A percentile compares a stretch with the other conserved stretches of the same genome.
These are phyloP conservation scores for Clarias platycephalus DNA, from an alignment of 2,797 vertebrate species.

Conservation along the genomic window DNA sequence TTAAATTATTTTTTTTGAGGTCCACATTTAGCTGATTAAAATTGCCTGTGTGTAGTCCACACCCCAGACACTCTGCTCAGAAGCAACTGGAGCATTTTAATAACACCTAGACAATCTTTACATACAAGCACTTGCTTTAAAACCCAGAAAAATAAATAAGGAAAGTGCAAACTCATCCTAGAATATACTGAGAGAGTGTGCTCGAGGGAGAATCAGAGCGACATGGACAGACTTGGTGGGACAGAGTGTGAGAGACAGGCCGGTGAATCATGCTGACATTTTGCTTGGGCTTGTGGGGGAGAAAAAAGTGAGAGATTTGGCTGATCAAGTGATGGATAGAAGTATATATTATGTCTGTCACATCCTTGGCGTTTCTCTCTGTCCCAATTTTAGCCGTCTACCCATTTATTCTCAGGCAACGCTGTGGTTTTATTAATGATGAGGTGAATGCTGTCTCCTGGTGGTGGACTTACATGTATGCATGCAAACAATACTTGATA, in stretches of 20 bases:
- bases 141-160: not conserved
- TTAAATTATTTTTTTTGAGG: not conserved
- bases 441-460: constrained; percentile 49
- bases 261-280: constrained; percentile 23
- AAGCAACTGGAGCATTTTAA: no score
- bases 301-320: not conserved
- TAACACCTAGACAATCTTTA: not conserved
- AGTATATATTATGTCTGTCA: constrained; percentile 48
- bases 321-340: constrained; percentile 37
- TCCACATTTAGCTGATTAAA: not conserved
- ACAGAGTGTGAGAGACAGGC: constrained; percentile 22
- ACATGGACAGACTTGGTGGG: constrained; percentile 2
- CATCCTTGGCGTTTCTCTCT: constrained; percentile 9
- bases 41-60: no score
- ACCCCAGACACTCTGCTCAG: not conserved
- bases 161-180: not conserved
- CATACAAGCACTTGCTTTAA: not conserved
- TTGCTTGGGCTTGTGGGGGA: not conserved
- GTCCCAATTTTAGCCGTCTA: constrained; percentile 17
- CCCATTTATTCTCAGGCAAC: not conserved
- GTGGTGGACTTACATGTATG: constrained; percentile 35
- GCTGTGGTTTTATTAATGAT: not conserved
- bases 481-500: not conserved
- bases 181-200: not conserved
- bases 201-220: not conserved